Base-by-base conservation (phyloP, 92 coral and sea anemone genomes). In the Umimayanthus kanabou region DNA sequence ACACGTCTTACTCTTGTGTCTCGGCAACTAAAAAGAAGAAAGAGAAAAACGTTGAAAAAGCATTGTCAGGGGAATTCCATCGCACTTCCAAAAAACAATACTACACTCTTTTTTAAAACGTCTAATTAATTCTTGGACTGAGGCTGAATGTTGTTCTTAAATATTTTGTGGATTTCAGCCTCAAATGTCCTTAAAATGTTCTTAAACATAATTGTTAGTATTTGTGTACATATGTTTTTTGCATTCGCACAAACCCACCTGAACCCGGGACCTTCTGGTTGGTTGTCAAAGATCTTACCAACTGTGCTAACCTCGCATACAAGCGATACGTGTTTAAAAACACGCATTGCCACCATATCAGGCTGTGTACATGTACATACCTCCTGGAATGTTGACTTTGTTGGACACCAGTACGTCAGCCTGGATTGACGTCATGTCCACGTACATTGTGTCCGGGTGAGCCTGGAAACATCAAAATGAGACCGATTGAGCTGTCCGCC, bases 311-410 rank as follows among this genome's bases (percentile, higher is more conserved):
- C 37, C 37, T 33, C 37, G 37, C 37, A 33, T 33, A 61, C n/a
- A 61, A 61, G 26, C 69, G 22, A 5, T 61, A 14, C 10, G 1
- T 61, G 20, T 23, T n/a, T n/a, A n/a, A n/a, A n/a, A n/a, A 61
- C 1, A 20, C 8, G 69, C 7, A 5, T 25, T 61, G 69, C 22
- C n/a, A 20, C 69, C 6, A 61, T 61, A 61, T 61, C 25, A 61
- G 69, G 69, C 9, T 61, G 69, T 61, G 26, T 57, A 78, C 86
- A 26, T 61, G 26, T 57, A 78, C 86, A 22, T 81, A 97, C 99
- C 99, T 90, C 99, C 98, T 0, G 99, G 95, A 45, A 97, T 94
- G 91, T 97, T 97, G 84, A 97, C 94, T 89, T 97, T 97, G 91
- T 97, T 97, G 0, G 99, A 97, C 22, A 94, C 94, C 22, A 97